Evolutionary conservation across 2,888 invertebrate species (phyloP).

Genomic region (Nomada ruficornis): DNA sequence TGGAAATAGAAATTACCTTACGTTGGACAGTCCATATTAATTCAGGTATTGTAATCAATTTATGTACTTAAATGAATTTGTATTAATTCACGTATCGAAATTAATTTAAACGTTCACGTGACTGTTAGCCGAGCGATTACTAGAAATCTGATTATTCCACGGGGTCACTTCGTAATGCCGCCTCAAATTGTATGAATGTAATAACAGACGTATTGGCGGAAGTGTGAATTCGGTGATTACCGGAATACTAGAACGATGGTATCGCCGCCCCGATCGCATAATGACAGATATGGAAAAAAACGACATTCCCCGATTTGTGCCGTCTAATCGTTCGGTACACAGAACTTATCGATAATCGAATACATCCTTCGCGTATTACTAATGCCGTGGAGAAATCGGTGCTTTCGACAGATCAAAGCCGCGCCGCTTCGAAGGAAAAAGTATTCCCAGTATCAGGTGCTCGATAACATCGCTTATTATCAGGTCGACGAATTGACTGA

Average conservation of each 20-base stretch:
- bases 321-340: slow-evolving; percentile 63
- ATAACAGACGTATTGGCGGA: slow-evolving; percentile 1
- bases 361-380: slow-evolving; percentile 52
- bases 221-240: slow-evolving; percentile 14
- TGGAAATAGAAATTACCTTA: too few species aligned
- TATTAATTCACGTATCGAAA: too few species aligned
- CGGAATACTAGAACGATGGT: slow-evolving; percentile 14
- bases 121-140: too few species aligned
- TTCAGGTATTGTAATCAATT: too few species aligned
- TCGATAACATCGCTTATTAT: slow-evolving; percentile 62
- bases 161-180: background rate
- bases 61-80: too few species aligned
- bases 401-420: slow-evolving; percentile 65
- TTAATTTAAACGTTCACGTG: too few species aligned
- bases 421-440: slow-evolving; percentile 55
- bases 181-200: background rate
- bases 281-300: slow-evolving; percentile 37
- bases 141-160: too few species aligned
- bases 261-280: background rate
- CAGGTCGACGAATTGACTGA: slow-evolving; percentile 60
- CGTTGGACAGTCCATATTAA: too few species aligned
- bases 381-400: slow-evolving; percentile 63
- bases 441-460: slow-evolving; percentile 47
- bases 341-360: slow-evolving; percentile 60
- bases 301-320: slow-evolving; percentile 42